These are phyloP conservation scores for Eurytoma adleriae DNA, from an alignment of 2,888 invertebrate genomes.

Conservation along the genomic window DNA sequence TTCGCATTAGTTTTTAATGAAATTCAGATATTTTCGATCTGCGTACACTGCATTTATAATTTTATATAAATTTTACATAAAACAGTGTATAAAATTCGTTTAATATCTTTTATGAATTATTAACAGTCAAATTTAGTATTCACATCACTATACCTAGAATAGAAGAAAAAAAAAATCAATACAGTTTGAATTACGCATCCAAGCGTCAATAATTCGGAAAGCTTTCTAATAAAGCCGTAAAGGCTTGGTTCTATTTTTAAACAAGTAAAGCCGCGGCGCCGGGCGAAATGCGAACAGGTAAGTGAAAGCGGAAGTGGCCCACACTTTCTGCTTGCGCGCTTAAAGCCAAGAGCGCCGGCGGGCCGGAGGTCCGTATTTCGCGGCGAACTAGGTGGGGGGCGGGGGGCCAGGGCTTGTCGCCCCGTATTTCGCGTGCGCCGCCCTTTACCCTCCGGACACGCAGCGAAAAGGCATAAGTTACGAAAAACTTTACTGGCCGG, in stretches of 20 bases:
- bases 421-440: conserved; percentile 23
- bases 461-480: conserved; percentile 44
- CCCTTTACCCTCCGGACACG: neutral
- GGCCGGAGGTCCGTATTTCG: conserved; percentile 5
- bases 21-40: no score
- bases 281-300: conserved; percentile 31
- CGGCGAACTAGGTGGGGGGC: neutral
- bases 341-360: neutral
- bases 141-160: no score
- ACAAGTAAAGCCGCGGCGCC: conserved; percentile 2
- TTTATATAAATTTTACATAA: no score
- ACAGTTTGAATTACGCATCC: no score
- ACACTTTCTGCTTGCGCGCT: conserved; percentile 31
- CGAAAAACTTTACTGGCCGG: conserved; percentile 50
- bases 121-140: no score
- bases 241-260: conserved; percentile 3
- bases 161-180: no score
- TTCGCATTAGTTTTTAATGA: no score
- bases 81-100: no score
- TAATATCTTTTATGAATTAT: no score
- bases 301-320: conserved; percentile 45
- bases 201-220: no score
- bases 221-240: conserved; percentile 10
- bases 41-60: no score
- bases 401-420: conserved; percentile 17